A percentile compares a stretch with the other conserved stretches of the same genome.
phyloP scores from a whole-genome alignment of 1,140 invertebrate species.

The Achroia grisella region DNA sequence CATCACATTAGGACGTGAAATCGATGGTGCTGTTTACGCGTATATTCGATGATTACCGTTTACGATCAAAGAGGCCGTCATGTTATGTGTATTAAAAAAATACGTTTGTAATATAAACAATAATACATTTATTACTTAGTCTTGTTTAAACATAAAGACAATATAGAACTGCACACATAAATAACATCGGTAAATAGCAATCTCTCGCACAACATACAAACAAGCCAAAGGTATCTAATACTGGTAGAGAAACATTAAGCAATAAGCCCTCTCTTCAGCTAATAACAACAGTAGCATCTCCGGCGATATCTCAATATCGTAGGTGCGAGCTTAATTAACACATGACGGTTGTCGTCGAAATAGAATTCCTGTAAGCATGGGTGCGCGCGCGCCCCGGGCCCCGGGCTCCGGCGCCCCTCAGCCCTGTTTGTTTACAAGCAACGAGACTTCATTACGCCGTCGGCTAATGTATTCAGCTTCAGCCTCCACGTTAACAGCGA shows the following conservation, averaged over 20 bases:
- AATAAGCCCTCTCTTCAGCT: conserved; percentile 65
- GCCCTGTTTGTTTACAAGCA: conserved; percentile 67
- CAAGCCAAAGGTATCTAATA: conserved; percentile 4
- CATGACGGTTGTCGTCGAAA: conserved; percentile 69
- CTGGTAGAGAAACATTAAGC: conserved; percentile 41
- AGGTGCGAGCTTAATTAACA: conserved; percentile 72
- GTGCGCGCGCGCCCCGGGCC: conserved; percentile 56
- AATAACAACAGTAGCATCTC: conserved; percentile 69
- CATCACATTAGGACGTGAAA: too few species aligned
- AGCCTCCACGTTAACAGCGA: conserved; percentile 71
- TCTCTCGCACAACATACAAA: neutral
- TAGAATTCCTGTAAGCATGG: conserved; percentile 67
- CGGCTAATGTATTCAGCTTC: conserved; percentile 73
- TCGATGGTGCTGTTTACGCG: too few species aligned
- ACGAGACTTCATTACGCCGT: conserved; percentile 72
- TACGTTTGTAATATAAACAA: too few species aligned
- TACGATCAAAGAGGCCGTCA: too few species aligned
- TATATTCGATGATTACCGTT: too few species aligned
- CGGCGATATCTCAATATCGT: conserved; percentile 69
- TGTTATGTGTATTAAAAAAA: too few species aligned
- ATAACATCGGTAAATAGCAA: too few species aligned
- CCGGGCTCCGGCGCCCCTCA: conserved; percentile 21
- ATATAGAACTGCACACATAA: neutral
- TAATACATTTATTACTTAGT: too few species aligned
- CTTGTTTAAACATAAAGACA: neutral